Conservation (phyloP, 1,140 invertebrate genomes). For the Drosophila insularis region DNA sequence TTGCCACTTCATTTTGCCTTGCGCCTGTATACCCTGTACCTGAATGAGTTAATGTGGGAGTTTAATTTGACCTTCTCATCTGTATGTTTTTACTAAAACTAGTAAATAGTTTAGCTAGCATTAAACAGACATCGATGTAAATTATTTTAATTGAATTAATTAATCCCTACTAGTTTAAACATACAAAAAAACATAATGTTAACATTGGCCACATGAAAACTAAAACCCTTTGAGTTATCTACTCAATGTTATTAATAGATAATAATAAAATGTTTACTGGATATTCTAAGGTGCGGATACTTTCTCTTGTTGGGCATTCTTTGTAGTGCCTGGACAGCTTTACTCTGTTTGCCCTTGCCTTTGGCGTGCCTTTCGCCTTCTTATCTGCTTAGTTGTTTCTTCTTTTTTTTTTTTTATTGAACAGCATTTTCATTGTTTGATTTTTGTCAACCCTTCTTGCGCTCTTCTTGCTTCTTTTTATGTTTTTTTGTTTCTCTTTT, state of each 20-base stretch:
- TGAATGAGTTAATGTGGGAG: not conserved
- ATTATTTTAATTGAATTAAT: no score
- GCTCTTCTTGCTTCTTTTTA: not conserved
- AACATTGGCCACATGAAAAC: no score
- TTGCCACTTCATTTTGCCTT: constrained; percentile 62
- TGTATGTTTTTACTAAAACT: not conserved
- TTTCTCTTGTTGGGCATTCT: not conserved
- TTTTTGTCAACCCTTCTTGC: constrained; percentile 71
- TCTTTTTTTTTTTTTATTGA: constrained; percentile 65
- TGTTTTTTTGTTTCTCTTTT: not conserved
- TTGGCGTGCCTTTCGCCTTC: constrained; percentile 18
- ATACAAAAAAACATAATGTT: no score
- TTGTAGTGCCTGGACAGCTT: not conserved
- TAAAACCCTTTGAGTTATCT: no score
- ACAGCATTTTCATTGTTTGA: constrained; percentile 71
- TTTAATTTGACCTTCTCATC: not conserved
- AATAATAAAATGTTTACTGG: no score
- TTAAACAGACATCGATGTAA: no score
- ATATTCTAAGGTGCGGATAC: not conserved
- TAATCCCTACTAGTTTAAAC: no score
- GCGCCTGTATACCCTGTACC: not conserved
- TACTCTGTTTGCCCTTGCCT: not conserved
- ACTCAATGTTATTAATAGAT: no score
- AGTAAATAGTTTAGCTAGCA: not conserved
- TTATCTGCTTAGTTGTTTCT: constrained; percentile 25